Percentiles rank a stretch among this genome's conserved stretches.
Conservation (phyloP, 2,888 invertebrate species). For the Drosophila merina region DNA sequence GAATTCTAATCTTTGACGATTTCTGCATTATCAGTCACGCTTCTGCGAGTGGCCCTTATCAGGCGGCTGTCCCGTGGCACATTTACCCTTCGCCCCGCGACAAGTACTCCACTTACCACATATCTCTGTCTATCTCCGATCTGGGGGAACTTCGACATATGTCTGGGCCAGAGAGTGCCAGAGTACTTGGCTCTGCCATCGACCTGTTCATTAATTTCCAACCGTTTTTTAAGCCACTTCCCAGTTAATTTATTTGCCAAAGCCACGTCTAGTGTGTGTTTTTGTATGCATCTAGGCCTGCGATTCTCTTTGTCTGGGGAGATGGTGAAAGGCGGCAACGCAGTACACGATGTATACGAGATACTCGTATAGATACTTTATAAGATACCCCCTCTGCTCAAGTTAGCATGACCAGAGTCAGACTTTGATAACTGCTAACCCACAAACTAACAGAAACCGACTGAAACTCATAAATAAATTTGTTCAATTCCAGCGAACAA, state of each 20-base stretch:
- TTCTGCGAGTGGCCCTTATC: neutral
- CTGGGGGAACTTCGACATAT: neutral
- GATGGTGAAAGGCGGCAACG: slow-evolving; percentile 71
- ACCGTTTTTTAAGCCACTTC: neutral
- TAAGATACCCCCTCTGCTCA: slow-evolving; percentile 30
- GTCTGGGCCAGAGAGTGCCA: neutral
- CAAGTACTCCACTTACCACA: neutral
- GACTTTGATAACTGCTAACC: slow-evolving; percentile 68
- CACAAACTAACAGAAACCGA: slow-evolving; percentile 45
- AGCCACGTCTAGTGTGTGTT: neutral
- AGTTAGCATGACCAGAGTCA: slow-evolving; percentile 64
- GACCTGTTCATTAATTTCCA: neutral
- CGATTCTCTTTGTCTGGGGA: slow-evolving; percentile 41
- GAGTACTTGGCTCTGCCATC: no score
- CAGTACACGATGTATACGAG: slow-evolving; percentile 39
- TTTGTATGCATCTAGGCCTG: slow-evolving; percentile 28
- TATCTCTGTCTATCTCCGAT: neutral
- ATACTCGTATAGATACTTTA: neutral
- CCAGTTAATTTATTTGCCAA: slow-evolving; percentile 2
- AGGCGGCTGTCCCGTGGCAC: neutral
- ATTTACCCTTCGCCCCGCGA: neutral
- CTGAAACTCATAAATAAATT: slow-evolving; percentile 81
- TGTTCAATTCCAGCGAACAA: slow-evolving; percentile 85
- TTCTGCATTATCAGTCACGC: neutral
- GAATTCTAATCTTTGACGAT: neutral